Evolutionary conservation across 2,888 invertebrate genomes (phyloP).

Genomic region (Lasioglossum malachurum): DNA sequence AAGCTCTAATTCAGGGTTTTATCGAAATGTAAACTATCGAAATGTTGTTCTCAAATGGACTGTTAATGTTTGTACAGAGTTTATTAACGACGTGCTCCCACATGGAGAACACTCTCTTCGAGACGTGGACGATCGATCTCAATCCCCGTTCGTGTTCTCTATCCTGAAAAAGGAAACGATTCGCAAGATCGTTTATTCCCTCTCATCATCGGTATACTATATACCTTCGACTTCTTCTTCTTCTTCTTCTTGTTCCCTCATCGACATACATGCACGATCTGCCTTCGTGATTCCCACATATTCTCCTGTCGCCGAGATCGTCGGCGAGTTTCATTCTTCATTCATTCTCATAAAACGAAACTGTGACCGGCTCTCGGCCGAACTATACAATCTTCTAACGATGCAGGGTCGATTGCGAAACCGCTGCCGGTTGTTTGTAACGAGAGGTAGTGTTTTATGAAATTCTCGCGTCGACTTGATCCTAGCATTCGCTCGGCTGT

Average conservation of each 20-base stretch:
- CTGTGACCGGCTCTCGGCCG: constrained; percentile 36
- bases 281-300: not conserved
- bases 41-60: constrained; percentile 78
- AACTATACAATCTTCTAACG: constrained; percentile 48
- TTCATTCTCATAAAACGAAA: not conserved
- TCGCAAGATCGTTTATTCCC: constrained; percentile 10
- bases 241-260: constrained; percentile 11
- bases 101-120: constrained; percentile 53
- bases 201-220: not conserved
- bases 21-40: constrained; percentile 50
- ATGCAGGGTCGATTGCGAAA: constrained; percentile 40
- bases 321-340: not conserved
- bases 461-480: constrained; percentile 44
- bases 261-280: constrained; percentile 12
- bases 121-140: constrained; percentile 45
- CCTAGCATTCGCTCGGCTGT: constrained; percentile 35
- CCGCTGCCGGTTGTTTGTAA: constrained; percentile 30
- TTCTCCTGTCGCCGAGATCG: constrained; percentile 1
- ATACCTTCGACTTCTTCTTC: not conserved
- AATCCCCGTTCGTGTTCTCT: constrained; percentile 13
- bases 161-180: constrained; percentile 7
- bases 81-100: constrained; percentile 75
- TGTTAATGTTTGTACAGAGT: constrained; percentile 83
- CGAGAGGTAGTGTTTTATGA: constrained; percentile 25
- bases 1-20: constrained; percentile 38